A percentile compares a stretch with the other conserved stretches of the same genome.
Evolutionary conservation across 2,797 vertebrate species (phyloP).

Genomic region (Pseudotriccus pelzelni): DNA sequence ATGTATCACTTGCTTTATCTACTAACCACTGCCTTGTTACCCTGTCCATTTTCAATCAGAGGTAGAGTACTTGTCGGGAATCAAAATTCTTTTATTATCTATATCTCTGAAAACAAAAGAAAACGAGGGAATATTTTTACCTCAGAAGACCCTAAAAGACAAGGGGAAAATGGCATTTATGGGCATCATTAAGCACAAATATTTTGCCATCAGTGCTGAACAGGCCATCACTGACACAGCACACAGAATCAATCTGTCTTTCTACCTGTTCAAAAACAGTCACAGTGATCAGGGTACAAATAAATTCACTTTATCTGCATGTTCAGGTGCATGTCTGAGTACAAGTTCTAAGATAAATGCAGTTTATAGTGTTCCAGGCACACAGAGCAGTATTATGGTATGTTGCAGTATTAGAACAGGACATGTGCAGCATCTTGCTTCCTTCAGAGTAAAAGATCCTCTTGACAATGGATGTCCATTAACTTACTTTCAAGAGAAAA

Average conservation of each 20-base stretch:
- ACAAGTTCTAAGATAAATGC: neutral
- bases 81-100: neutral
- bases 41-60: neutral
- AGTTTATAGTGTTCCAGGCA: neutral
- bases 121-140: conserved; percentile 35
- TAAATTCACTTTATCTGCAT: neutral
- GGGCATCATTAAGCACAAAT: conserved; percentile 51
- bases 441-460: neutral
- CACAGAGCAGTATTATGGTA: neutral
- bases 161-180: conserved; percentile 19
- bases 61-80: neutral
- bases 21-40: neutral
- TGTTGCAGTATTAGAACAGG: neutral
- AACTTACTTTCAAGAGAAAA: neutral
- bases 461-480: neutral
- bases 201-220: conserved; percentile 18
- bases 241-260: neutral
- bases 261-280: neutral
- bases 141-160: neutral
- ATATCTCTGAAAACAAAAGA: neutral
- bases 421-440: neutral
- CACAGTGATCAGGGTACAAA: neutral
- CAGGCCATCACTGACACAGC: neutral
- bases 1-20: neutral
- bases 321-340: neutral